phyloP scores from a whole-genome alignment of 1,140 invertebrate genomes.

The Sycophila sp. region DNA sequence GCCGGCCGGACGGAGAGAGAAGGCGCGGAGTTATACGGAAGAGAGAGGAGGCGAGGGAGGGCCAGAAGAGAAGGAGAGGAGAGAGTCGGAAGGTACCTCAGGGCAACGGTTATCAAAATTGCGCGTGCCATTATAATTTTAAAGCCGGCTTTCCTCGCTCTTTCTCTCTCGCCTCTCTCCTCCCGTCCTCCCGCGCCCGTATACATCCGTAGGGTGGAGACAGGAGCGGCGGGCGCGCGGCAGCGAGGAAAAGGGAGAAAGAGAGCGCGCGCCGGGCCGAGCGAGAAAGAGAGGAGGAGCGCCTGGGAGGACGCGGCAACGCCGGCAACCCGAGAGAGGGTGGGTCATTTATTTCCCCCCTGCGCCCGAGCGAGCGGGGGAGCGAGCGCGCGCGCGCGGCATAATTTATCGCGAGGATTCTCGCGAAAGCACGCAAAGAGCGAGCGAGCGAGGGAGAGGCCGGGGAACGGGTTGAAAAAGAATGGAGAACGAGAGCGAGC shows the following conservation, averaged over 20 bases:
- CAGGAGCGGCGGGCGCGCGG: constrained; percentile 7
- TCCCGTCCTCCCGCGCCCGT: constrained; percentile 31
- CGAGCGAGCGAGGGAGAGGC: constrained; percentile 45
- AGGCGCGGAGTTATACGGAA: not conserved
- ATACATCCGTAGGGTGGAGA: constrained; percentile 45
- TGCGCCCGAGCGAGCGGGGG: constrained; percentile 1
- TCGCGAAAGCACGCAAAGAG: constrained; percentile 65
- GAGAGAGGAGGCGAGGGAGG: not conserved
- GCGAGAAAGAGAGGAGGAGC: constrained; percentile 47
- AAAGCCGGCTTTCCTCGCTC: constrained; percentile 65
- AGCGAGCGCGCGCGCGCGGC: constrained; percentile 50
- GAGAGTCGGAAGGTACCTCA: constrained; percentile 40
- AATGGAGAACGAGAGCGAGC: constrained; percentile 21
- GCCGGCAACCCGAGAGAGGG: constrained; percentile 53
- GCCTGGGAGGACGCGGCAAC: constrained; percentile 41
- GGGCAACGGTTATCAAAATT: constrained; percentile 66
- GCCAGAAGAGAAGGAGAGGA: not conserved
- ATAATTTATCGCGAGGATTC: constrained; percentile 69
- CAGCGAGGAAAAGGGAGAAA: not conserved
- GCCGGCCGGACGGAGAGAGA: not conserved
- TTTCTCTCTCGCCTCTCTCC: constrained; percentile 2
- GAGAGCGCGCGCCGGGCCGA: constrained; percentile 18
- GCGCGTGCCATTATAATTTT: constrained; percentile 67
- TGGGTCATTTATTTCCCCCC: constrained; percentile 67
- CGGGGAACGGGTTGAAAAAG: constrained; percentile 28